Base-by-base conservation (phyloP, 1,140 invertebrate genomes). In the Lysiphlebus fabarum region DNA sequence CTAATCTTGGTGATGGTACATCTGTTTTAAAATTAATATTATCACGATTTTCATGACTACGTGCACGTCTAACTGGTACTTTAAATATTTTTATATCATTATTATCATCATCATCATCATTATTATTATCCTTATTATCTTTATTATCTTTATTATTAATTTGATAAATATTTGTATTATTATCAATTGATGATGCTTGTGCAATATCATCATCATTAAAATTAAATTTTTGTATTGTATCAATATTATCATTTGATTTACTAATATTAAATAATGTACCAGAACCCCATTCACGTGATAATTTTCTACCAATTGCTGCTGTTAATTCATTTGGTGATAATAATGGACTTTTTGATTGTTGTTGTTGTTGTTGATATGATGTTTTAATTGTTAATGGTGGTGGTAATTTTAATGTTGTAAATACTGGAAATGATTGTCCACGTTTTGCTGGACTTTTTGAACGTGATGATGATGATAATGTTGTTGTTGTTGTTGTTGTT, bases 341-440 rank as follows among this genome's bases (percentile, higher is more conserved):
- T 11, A 77, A 54, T 1, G 77, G 76, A 56, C 76, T 76, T 53
- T 67, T 78, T 4, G 74, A 72, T 5, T 36, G 5, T 1, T 62
- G 58, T 5, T 67, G 54, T 10, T 67, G 66, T 26, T 74, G 67
- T 26, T 26, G 17, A 26, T 26, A 26, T 26, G 17, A 26, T 0
- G 51, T 51, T 10, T 53, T 55, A 3, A 53, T 60, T 38, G 58
- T 53, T 11, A 44, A 53, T 26, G 58, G 58, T 9, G 73, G 74
- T 10, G 72, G 69, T 48, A 61, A 61, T 51, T 70, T 68, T 14
- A 78, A 48, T 0, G 76, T 80, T 1, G 77, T 73, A 49, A 79
- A 80, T 0, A 74, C 77, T 1, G 78, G 78, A 53, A 79, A 80
- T 0, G 78, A 80, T 44, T 79, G 78, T 1, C 78, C 78, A 0